These are phyloP conservation scores for Spodoptera littoralis DNA, from an alignment of 2,888 invertebrate species.

Conservation along the genomic window DNA sequence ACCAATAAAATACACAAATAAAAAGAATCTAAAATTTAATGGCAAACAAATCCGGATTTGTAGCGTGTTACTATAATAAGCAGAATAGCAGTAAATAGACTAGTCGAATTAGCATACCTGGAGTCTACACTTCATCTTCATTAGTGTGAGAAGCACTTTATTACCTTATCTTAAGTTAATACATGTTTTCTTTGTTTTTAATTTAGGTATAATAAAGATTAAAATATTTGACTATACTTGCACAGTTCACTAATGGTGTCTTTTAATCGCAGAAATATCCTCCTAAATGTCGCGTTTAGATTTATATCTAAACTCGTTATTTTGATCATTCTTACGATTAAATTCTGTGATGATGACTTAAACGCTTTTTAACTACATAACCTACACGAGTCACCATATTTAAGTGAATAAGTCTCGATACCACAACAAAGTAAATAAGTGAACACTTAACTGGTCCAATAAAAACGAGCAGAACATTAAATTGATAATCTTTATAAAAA, in stretches of 20 bases:
- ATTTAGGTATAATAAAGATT: neutral
- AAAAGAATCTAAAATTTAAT: slow-evolving; percentile 2
- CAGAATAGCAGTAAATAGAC: slow-evolving; percentile 9
- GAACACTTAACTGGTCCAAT: slow-evolving; percentile 6
- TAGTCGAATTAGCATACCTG: neutral
- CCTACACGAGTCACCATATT: slow-evolving; percentile 14
- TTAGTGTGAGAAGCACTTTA: neutral
- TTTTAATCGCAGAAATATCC: slow-evolving; percentile 23
- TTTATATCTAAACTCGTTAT: slow-evolving; percentile 50
- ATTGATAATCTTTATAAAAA: slow-evolving; percentile 52
- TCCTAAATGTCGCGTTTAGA: slow-evolving; percentile 40
- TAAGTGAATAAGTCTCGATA: slow-evolving; percentile 4
- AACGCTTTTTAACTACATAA: slow-evolving; percentile 23
- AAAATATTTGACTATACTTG: slow-evolving; percentile 38
- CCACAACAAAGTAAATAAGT: slow-evolving; percentile 23
- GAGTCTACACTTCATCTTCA: neutral
- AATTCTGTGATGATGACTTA: slow-evolving; percentile 38
- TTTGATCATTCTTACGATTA: slow-evolving; percentile 42
- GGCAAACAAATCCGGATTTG: slow-evolving; percentile 18
- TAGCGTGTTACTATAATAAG: slow-evolving; percentile 28
- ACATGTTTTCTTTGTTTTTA: too few relatives aligned
- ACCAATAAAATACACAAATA: neutral
- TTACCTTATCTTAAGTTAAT: neutral
- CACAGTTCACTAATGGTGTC: slow-evolving; percentile 30
- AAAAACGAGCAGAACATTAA: slow-evolving; percentile 24